phyloP scores from a whole-genome alignment of 2,888 invertebrate genomes.

The Tethea ocularis region DNA sequence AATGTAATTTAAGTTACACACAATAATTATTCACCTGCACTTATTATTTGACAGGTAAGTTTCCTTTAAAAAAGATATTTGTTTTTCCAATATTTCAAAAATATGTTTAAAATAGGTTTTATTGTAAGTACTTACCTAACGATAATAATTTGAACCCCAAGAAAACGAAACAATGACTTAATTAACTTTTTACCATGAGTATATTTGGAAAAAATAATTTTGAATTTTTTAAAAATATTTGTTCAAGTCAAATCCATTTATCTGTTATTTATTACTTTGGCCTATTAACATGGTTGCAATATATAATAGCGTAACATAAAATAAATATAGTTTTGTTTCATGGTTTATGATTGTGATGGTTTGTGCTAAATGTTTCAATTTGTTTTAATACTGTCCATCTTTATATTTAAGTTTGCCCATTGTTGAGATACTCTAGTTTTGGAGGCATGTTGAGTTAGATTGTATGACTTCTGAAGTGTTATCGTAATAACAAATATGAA shows the following conservation, averaged over 20 bases:
- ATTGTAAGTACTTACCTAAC: conserved; percentile 1
- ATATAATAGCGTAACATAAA: conserved; percentile 42
- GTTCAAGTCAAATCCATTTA: too few species aligned
- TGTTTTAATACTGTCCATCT: conserved; percentile 69
- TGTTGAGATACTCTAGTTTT: conserved; percentile 48
- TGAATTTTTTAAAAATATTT: conserved; percentile 38
- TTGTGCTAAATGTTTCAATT: conserved; percentile 71
- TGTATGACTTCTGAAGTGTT: conserved; percentile 56
- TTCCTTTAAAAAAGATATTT: background rate
- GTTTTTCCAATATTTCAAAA: background rate
- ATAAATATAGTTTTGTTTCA: conserved; percentile 45
- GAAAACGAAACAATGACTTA: background rate
- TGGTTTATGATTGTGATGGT: conserved; percentile 54
- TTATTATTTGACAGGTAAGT: background rate
- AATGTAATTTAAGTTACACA: background rate
- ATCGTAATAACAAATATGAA: conserved; percentile 74
- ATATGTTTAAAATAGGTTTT: background rate
- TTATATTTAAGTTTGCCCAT: conserved; percentile 50
- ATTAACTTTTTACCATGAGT: background rate
- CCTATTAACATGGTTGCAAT: conserved; percentile 49
- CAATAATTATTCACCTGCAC: conserved; percentile 7
- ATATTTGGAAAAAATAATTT: conserved; percentile 18
- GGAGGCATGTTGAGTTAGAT: conserved; percentile 48
- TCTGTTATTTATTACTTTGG: conserved; percentile 21
- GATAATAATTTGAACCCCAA: conserved; percentile 1